A percentile compares a stretch with the other conserved stretches of the same genome.
Evolutionary conservation across 2,797 vertebrate genomes (phyloP).

Genomic region (Gadopsis marmoratus): DNA sequence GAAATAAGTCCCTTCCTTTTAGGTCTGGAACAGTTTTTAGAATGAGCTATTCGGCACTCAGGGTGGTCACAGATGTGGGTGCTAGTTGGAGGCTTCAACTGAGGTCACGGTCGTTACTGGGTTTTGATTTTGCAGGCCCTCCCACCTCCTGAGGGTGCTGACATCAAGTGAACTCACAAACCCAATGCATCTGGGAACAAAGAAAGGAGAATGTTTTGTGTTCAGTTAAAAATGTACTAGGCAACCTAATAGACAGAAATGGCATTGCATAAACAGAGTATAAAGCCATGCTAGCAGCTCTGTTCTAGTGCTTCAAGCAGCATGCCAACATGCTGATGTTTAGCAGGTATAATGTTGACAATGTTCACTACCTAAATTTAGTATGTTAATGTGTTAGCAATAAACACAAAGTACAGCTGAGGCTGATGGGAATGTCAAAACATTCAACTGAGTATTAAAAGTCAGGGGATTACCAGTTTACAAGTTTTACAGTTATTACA

Average conservation of each 20-base stretch:
- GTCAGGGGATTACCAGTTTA: not conserved
- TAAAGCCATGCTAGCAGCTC: not conserved
- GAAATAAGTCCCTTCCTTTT: not conserved
- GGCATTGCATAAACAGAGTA: not conserved
- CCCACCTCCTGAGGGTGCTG: slow-evolving; percentile 35
- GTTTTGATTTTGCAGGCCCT: slow-evolving; percentile 21
- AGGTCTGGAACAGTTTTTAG: not conserved
- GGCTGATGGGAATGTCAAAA: too few species aligned
- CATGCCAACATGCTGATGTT: not conserved
- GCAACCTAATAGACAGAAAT: not conserved
- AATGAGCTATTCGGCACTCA: slow-evolving; percentile 29
- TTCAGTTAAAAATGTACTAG: not conserved
- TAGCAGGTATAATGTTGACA: not conserved
- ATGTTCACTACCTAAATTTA: not conserved
- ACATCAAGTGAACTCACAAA: slow-evolving; percentile 36
- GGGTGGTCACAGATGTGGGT: not conserved
- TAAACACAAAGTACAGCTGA: not conserved
- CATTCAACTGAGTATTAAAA: too few species aligned
- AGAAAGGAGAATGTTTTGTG: not conserved
- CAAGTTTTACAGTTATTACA: too few species aligned
- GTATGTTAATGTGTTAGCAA: not conserved
- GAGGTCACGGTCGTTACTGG: not conserved
- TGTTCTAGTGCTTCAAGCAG: not conserved
- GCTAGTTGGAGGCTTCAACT: not conserved
- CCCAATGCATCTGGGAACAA: slow-evolving; percentile 61